phyloP scores from a whole-genome alignment of 2,888 invertebrate species.

The Noctua pronuba region DNA sequence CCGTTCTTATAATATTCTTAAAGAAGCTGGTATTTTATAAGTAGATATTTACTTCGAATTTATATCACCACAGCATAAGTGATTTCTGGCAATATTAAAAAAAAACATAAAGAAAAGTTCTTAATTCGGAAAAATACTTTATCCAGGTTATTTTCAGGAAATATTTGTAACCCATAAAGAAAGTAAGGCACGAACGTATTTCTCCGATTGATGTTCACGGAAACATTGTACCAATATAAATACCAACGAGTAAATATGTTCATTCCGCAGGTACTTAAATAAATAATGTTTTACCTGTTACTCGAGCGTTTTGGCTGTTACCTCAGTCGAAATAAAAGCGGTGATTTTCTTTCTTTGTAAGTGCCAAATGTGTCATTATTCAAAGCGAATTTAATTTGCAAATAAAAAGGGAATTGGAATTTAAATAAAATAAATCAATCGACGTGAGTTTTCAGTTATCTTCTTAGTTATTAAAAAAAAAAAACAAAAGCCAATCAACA shows the following conservation, averaged over 20 bases:
- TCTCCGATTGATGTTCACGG: slow-evolving; percentile 30
- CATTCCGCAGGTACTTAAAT: slow-evolving; percentile 49
- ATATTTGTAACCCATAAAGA: background rate
- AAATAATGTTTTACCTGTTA: slow-evolving; percentile 62
- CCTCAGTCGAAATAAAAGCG: slow-evolving; percentile 44
- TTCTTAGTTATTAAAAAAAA: too few relatives aligned
- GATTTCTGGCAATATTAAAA: slow-evolving; percentile 5
- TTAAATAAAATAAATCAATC: slow-evolving; percentile 15
- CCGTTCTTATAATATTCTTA: too few relatives aligned
- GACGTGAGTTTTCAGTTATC: background rate
- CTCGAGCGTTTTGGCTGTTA: slow-evolving; percentile 42
- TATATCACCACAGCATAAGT: background rate
- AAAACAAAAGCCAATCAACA: too few relatives aligned
- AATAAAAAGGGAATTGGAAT: background rate
- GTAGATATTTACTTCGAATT: background rate
- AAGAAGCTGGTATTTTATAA: background rate
- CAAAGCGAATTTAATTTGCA: slow-evolving; percentile 1
- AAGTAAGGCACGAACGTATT: slow-evolving; percentile 11
- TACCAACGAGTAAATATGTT: slow-evolving; percentile 48
- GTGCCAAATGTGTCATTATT: slow-evolving; percentile 26
- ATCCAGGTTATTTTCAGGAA: background rate
- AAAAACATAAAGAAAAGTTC: background rate
- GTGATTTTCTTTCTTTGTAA: slow-evolving; percentile 51
- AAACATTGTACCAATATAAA: slow-evolving; percentile 50
- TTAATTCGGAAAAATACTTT: background rate